These are phyloP conservation scores for Oncorhynchus gorbuscha DNA, from an alignment of 2,113 vertebrate species.

Conservation along the genomic window DNA sequence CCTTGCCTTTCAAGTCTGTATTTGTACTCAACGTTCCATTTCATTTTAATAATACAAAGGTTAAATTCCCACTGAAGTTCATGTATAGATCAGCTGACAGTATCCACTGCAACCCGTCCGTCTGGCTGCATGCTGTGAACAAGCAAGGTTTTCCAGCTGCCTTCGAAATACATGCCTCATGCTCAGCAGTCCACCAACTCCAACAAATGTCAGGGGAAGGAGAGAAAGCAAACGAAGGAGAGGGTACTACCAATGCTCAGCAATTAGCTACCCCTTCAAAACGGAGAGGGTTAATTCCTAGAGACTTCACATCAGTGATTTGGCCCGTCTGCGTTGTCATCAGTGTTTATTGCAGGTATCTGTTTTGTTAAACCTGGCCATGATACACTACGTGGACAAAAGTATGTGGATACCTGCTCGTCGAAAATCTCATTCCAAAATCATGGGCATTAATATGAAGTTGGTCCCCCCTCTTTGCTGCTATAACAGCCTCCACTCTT, in stretches of 20 bases:
- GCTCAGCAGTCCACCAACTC: background rate
- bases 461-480: too few relatives aligned
- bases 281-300: too few relatives aligned
- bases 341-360: too few relatives aligned
- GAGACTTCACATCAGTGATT: too few relatives aligned
- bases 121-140: slow-evolving; percentile 30
- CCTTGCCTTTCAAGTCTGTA: background rate
- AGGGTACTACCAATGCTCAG: slow-evolving; percentile 3
- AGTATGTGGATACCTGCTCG: too few relatives aligned
- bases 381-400: too few relatives aligned
- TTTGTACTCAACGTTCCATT: background rate
- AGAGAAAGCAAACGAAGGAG: background rate
- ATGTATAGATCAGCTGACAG: slow-evolving; percentile 19
- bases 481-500: too few relatives aligned
- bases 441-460: too few relatives aligned
- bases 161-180: slow-evolving; percentile 39
- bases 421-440: too few relatives aligned
- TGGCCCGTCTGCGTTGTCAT: too few relatives aligned
- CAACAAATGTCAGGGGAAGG: background rate
- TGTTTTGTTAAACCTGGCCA: too few relatives aligned
- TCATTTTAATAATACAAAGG: background rate
- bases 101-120: slow-evolving; percentile 14
- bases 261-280: background rate
- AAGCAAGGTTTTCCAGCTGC: slow-evolving; percentile 12
- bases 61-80: slow-evolving; percentile 12